phyloP scores from a whole-genome alignment of 92 coral and sea anemone genomes.

The Porites evermanni region DNA sequence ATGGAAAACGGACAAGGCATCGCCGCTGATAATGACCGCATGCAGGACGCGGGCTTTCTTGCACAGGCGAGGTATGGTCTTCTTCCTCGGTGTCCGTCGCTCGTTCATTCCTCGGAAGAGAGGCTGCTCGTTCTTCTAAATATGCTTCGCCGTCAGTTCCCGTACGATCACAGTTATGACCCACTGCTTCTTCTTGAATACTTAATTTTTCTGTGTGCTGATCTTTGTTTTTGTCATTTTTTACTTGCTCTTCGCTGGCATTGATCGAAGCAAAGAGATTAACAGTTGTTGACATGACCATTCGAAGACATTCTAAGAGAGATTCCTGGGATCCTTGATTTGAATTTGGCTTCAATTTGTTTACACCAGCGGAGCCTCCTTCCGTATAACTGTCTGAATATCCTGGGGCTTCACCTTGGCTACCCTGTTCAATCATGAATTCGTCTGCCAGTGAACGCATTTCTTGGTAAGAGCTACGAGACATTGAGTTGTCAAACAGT shows the following conservation, averaged over 20 bases:
- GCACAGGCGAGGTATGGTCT: constrained; percentile 35
- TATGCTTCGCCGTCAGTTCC: neutral
- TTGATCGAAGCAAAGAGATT: neutral
- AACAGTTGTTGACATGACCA: neutral
- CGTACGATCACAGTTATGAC: neutral
- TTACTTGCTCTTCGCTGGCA: neutral
- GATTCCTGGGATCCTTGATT: neutral
- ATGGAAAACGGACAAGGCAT: constrained; percentile 75
- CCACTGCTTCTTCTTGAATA: neutral
- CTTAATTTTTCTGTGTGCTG: neutral
- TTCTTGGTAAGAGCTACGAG: neutral
- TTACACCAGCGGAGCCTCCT: neutral
- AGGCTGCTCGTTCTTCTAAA: neutral
- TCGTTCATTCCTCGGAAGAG: neutral
- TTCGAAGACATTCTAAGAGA: neutral
- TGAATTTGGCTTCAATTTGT: neutral
- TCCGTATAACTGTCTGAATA: neutral
- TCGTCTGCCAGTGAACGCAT: neutral
- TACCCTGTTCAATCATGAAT: neutral
- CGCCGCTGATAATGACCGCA: constrained; percentile 86
- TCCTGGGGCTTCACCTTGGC: neutral
- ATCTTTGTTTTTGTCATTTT: too few species aligned
- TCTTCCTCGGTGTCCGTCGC: neutral
- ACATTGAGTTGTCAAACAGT: neutral
- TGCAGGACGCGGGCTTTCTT: constrained; percentile 46